A percentile compares a stretch with the other conserved stretches of the same genome.
Conservation (phyloP, 2,888 invertebrate species). For the Sinotaia quadrata region DNA sequence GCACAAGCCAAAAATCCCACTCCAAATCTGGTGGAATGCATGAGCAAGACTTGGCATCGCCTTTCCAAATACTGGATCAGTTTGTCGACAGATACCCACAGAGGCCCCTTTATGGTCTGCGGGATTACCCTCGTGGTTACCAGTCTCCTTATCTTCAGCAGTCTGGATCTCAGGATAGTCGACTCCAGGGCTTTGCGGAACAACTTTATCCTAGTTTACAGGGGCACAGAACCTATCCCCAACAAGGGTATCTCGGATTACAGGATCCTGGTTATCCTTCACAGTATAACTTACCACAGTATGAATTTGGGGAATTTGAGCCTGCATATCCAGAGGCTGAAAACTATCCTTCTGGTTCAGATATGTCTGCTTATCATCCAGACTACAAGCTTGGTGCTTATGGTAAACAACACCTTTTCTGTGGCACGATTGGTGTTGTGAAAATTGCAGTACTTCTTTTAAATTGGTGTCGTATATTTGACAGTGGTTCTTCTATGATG, state of each 20-base stretch:
- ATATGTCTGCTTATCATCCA: constrained; percentile 16
- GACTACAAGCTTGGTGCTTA: constrained; percentile 22
- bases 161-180: background rate
- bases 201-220: constrained; percentile 20
- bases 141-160: constrained; percentile 7
- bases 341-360: constrained; percentile 6
- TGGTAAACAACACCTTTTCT: constrained; percentile 6
- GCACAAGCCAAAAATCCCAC: background rate
- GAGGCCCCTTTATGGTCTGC: constrained; percentile 5
- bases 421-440: constrained; percentile 4
- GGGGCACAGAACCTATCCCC: constrained; percentile 6
- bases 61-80: constrained; percentile 13
- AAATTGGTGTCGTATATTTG: background rate
- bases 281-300: constrained; percentile 13
- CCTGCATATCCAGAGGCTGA: constrained; percentile 21
- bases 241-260: constrained; percentile 20
- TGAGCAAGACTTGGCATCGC: no score
- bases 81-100: constrained; percentile 7
- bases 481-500: background rate
- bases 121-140: constrained; percentile 10
- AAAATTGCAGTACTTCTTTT: background rate
- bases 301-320: constrained; percentile 28
- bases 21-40: constrained; percentile 3
- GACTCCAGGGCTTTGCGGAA: background rate
- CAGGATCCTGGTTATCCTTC: constrained; percentile 18